These are phyloP conservation scores for Jaculus jaculus DNA, from an alignment of 2,113 vertebrate genomes.

Conservation along the genomic window DNA sequence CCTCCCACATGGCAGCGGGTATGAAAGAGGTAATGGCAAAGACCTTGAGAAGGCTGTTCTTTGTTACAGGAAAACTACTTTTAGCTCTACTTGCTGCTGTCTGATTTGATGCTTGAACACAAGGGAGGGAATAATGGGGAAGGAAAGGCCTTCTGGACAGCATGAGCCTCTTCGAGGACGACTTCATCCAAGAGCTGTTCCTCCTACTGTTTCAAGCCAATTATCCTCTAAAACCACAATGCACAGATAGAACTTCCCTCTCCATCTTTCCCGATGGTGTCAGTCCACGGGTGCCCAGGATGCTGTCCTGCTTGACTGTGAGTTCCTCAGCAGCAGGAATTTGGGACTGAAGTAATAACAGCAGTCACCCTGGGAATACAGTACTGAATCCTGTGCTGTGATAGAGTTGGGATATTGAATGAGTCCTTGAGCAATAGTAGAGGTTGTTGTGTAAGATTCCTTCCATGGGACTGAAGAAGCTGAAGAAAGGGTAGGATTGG, in stretches of 20 bases:
- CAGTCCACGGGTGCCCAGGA: neutral
- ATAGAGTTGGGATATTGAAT: neutral
- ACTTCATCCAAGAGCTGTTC: conserved; percentile 41
- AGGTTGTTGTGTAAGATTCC: neutral
- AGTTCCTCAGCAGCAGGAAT: neutral
- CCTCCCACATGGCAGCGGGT: neutral
- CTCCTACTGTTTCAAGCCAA: conserved; percentile 41
- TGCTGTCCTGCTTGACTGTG: neutral
- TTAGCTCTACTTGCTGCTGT: conserved; percentile 47
- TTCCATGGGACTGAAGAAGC: neutral
- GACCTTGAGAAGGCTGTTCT: conserved; percentile 48
- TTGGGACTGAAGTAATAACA: neutral
- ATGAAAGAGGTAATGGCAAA: conserved; percentile 45
- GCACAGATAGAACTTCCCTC: conserved; percentile 37
- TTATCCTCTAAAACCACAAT: conserved; percentile 7
- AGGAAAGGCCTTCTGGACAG: conserved; percentile 60
- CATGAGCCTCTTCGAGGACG: conserved; percentile 34
- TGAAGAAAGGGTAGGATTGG: neutral
- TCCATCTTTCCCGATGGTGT: conserved; percentile 29
- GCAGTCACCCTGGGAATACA: neutral
- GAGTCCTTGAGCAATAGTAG: neutral
- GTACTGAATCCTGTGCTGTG: neutral
- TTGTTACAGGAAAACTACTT: conserved; percentile 46
- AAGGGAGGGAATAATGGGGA: conserved; percentile 45
- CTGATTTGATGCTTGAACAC: conserved; percentile 57